Base-by-base conservation (phyloP, 2,888 invertebrate species). In the Dichetophora obliterata region DNA sequence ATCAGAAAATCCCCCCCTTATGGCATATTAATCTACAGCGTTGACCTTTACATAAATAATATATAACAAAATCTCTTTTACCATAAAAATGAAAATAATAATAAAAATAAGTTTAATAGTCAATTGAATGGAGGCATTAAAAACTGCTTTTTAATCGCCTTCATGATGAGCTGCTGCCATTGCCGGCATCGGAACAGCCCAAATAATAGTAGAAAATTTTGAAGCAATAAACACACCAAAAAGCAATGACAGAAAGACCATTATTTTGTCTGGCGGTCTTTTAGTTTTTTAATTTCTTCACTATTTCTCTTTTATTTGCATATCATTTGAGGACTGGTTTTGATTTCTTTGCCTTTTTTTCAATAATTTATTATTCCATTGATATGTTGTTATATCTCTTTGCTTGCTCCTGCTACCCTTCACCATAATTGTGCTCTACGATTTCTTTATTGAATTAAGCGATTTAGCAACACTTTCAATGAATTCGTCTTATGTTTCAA, bases 391-490 rank as follows among this genome's bases (percentile, higher is more conserved):
- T 37, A 9, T 24, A n/a, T 22, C 43, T 68, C 54, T 24, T 27
- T 48, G 59, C 11, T 43, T 66, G 37, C 31, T 34, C 8, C 34
- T 43, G 37, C 22, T 19, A 43, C 59, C 71, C 50, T 5, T 14
- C 24, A 16, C 66, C 43, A 66, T 8, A 19, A 22, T 48, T 14
- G 0, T 22, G 14, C 22, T 14, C 48, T 14, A 11, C n/a, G 43
- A 24, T 27, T 78, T 80, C 81, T 79, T 83, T 82, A 83, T 83
- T 86, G 85, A 88, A 88, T 88, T 88, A 88, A 88, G 88, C 87
- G 87, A 87, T 88, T 88, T 87, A 87, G 86, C 86, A 86, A 87
- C 88, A 88, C 86, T 86, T 86, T 86, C 84, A 82, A 84, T 85
- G 84, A 85, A 88, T 76, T 79, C 34, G 22, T 75, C 69, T 79